Base-by-base conservation (phyloP, 2,888 invertebrate genomes). In the Oligia fasciuncula region DNA sequence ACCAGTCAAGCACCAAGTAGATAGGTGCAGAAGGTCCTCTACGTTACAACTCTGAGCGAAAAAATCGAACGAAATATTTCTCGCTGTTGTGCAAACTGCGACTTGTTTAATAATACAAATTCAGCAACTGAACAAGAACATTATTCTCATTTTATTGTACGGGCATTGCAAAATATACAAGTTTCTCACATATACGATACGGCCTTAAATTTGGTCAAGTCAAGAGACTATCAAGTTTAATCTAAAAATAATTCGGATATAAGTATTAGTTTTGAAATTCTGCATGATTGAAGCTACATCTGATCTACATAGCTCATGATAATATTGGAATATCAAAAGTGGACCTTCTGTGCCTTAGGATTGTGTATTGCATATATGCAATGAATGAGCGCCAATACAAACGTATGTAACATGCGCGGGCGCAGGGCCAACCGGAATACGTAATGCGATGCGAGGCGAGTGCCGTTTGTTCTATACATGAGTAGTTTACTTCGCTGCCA, bases 321-420 rank as follows among this genome's bases (percentile, higher is more conserved):
- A 57, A 49, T n/a, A n/a, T 68, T 40, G 17, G 40, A 9, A 35
- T 46, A 14, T 11, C 5, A 29, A 66, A 19, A 60, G 40, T 75
- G 57, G 63, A 69, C 60, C 77, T 85, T 87, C 85, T 87, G 60
- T 54, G 13, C 11, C 0, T 43, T n/a, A 14, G 1, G 9, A n/a
- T n/a, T n/a, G 5, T 6, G 17, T 62, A 40, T 49, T 66, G 77
- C 49, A 75, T 74, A 79, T 80, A 79, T 80, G 79, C 85, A 78
- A 85, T 89, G 90, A 90, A 90, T 90, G 89, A 86, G 83, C 81
- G 80, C 70, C 75, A 79, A 84, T 79, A 86, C 83, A 85, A 83
- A 83, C 79, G 85, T 72, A 29, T 71, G 74, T 77, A 73, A 51
- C 68, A 67, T 79, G 81, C 82, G 80, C 82, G 79, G 74, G 78